A percentile compares a stretch with the other conserved stretches of the same genome.
phyloP scores from a whole-genome alignment of 2,888 invertebrate genomes.

The Sesamia inferens region DNA sequence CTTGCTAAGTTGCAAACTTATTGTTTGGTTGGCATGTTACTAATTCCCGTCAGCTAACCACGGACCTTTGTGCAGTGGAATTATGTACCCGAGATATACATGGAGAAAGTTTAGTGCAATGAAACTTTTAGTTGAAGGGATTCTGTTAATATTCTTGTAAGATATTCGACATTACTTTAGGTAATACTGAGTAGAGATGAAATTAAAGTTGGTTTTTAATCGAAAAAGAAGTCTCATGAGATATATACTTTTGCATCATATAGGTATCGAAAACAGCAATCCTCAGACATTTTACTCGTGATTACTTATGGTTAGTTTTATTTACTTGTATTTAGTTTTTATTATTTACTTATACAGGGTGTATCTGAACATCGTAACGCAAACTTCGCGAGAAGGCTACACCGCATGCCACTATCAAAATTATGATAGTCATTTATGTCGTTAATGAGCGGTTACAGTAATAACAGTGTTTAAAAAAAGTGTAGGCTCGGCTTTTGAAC shows the following conservation, averaged over 20 bases:
- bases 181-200: not conserved
- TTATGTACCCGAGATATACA: conserved; percentile 25
- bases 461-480: too few species aligned
- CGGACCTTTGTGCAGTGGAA: conserved; percentile 39
- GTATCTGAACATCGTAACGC: too few species aligned
- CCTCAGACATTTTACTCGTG: not conserved
- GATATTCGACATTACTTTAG: not conserved
- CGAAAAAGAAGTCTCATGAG: not conserved
- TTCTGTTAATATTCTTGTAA: conserved; percentile 15
- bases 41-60: conserved; percentile 53
- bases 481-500: too few species aligned
- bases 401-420: too few species aligned
- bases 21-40: conserved; percentile 52
- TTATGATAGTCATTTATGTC: too few species aligned
- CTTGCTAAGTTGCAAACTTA: conserved; percentile 50
- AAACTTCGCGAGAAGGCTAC: too few species aligned
- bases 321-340: not conserved
- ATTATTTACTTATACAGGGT: not conserved
- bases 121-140: conserved; percentile 12
- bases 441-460: too few species aligned
- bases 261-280: not conserved
- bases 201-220: not conserved
- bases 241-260: not conserved
- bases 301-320: not conserved
- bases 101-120: conserved; percentile 27